Evolutionary conservation across 2,797 vertebrate species (phyloP).

Genomic region (Lateolabrax maculatus): DNA sequence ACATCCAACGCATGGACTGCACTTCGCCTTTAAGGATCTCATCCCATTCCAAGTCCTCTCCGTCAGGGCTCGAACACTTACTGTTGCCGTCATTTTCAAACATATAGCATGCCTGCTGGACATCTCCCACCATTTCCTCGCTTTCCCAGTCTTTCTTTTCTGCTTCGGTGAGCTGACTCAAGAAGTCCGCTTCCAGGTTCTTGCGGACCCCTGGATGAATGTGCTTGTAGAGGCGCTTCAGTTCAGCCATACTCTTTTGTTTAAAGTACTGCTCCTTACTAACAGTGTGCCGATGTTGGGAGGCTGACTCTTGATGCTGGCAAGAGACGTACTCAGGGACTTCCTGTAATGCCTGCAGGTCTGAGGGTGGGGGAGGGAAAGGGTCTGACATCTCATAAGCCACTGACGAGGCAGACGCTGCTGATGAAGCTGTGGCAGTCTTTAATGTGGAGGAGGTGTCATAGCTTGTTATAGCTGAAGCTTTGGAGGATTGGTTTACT

Average conservation of each 20-base stretch:
- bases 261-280: constrained; percentile 88
- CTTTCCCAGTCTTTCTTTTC: constrained; percentile 75
- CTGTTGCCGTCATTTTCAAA: constrained; percentile 89
- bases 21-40: constrained; percentile 93
- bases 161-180: constrained; percentile 87
- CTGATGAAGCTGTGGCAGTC: constrained; percentile 60
- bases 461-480: constrained; percentile 75
- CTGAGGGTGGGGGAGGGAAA: constrained; percentile 83
- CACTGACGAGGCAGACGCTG: constrained; percentile 60
- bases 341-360: constrained; percentile 81
- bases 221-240: constrained; percentile 90
- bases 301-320: constrained; percentile 69
- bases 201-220: constrained; percentile 92
- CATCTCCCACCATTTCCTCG: constrained; percentile 81
- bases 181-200: constrained; percentile 87
- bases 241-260: constrained; percentile 89
- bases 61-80: constrained; percentile 85
- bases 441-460: constrained; percentile 75
- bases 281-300: constrained; percentile 71
- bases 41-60: constrained; percentile 89
- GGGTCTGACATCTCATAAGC: constrained; percentile 78
- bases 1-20: constrained; percentile 91
- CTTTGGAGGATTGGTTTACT: constrained; percentile 79
- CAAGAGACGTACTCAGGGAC: constrained; percentile 75
- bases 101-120: constrained; percentile 85